These are phyloP conservation scores for Synergus gifuensis DNA, from an alignment of 2,888 invertebrate species.

Conservation along the genomic window DNA sequence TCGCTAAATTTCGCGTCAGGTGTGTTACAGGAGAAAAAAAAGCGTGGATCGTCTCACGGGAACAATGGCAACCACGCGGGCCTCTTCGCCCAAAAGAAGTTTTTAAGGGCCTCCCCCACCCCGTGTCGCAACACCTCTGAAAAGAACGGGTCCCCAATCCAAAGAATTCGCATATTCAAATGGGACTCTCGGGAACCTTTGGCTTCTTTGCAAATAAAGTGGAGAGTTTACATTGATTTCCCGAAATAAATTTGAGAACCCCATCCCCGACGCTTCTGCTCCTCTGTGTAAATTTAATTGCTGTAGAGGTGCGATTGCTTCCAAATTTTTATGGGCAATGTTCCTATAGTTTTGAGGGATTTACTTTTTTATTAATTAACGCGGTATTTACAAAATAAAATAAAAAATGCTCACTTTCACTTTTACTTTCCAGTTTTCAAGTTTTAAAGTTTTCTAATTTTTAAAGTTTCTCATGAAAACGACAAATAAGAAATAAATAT, in stretches of 20 bases:
- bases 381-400: no score
- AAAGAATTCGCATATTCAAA: conserved; percentile 54
- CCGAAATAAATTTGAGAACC: conserved; percentile 13
- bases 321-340: background rate
- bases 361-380: no score
- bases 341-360: background rate
- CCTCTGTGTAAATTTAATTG: conserved; percentile 43
- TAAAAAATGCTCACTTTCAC: no score
- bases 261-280: conserved; percentile 10
- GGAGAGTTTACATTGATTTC: conserved; percentile 25
- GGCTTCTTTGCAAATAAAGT: conserved; percentile 54
- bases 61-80: conserved; percentile 60
- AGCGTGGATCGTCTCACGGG: conserved; percentile 56
- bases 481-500: no score
- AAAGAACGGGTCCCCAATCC: conserved; percentile 43
- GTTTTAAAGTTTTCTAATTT: no score
- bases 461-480: no score
- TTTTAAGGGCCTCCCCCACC: conserved; percentile 50
- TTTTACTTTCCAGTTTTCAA: no score
- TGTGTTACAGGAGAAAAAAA: conserved; percentile 45
- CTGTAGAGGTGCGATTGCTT: conserved; percentile 21
- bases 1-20: conserved; percentile 49
- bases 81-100: conserved; percentile 45
- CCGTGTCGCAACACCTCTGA: conserved; percentile 50
- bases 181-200: conserved; percentile 53